Evolutionary conservation across 1,140 invertebrate genomes (phyloP).

Genomic region (Ostrea denselamellosa): DNA sequence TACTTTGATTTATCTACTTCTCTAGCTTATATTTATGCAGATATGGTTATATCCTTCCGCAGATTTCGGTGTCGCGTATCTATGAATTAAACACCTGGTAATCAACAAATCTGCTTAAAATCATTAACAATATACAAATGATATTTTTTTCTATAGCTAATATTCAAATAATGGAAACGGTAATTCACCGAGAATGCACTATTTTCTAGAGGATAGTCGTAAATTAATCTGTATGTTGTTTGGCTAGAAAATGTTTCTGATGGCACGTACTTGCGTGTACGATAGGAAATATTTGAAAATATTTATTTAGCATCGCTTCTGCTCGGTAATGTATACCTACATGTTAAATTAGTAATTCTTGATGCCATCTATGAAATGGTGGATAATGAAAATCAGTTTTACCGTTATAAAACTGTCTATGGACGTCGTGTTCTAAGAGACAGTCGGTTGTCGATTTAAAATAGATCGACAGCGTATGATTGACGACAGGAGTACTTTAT

Average conservation of each 20-base stretch:
- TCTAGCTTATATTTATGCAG: slow-evolving; percentile 2
- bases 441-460: no score
- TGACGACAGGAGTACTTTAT: no score
- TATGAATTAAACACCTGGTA: not conserved
- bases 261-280: slow-evolving; percentile 21
- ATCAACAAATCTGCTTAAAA: not conserved
- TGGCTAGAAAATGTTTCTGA: slow-evolving; percentile 12
- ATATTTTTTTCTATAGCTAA: not conserved
- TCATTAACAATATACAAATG: not conserved
- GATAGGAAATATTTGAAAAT: slow-evolving; percentile 18
- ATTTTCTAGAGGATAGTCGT: not conserved
- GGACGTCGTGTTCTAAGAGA: no score
- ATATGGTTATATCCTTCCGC: slow-evolving; percentile 2
- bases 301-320: slow-evolving; percentile 6
- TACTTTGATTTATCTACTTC: slow-evolving; percentile 24
- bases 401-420: no score
- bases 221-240: slow-evolving; percentile 16
- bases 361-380: no score
- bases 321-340: not conserved
- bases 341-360: not conserved
- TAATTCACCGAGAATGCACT: not conserved
- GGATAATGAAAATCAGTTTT: no score
- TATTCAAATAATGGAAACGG: not conserved
- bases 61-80: not conserved
- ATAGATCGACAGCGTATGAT: no score